Evolutionary conservation across 2,797 vertebrate species (phyloP), one percentile per base, ranked within the genome.

Genomic region (Podargus strigoides): DNA sequence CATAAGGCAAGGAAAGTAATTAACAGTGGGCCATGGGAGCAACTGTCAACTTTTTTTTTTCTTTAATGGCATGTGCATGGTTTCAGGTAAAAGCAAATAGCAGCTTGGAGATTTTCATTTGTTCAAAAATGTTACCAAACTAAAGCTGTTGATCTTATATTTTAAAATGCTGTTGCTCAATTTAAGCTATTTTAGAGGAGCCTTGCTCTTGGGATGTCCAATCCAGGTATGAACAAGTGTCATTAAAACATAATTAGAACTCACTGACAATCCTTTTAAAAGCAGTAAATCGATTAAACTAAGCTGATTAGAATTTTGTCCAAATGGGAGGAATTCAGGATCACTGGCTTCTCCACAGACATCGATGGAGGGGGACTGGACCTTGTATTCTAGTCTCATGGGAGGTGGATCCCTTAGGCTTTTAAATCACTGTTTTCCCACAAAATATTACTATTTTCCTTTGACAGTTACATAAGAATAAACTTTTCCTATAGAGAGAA

Each of bases 131-230:
- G 10, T 78, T 85, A 79, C 46, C 55, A 83, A 1, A 66, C 42
- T 74, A 74, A 81, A 93, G 62, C 59, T 34, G 60, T 62, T 87
- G 34, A 59, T 90, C 59, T 66, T 73, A 7, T 60, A 68, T 82
- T 94, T 79, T 79, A 64, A 64, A 77, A 67, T 41, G 28, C 28
- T 90, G 42, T 58, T 42, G 44, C 53, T 92, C 87, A 49, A 37
- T 97, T 96, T 90, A 92, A 84, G 52, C n/a, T 47, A 6, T 79
- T 94, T 78, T 73, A 94, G 87, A 94, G 14, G 46, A 68, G 44
- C 8, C 23, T 93, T 87, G 49, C 60, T 96, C 83, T 89, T 84
- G 55, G 79, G 78, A 60, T 76, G 59, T 81, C 88, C 76, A 87
- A 44, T 70, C 63, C 84, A 60, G 49, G 63, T 74, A 87, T 85